Percentiles rank a stretch among this genome's conserved stretches.
phyloP scores from a whole-genome alignment of 2,888 invertebrate genomes.

The Sericinus montela region DNA sequence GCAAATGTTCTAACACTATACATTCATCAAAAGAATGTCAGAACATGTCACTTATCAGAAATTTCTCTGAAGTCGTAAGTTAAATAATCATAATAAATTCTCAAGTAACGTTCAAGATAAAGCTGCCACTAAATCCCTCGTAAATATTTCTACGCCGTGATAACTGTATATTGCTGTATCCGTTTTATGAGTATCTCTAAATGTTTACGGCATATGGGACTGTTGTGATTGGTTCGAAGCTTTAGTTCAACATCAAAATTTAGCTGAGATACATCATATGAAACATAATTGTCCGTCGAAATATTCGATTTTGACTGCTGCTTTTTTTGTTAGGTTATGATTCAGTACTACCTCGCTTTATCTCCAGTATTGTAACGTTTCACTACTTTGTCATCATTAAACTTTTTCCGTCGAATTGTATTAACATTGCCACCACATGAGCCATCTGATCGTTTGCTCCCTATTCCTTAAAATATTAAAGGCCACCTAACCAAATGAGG shows the following conservation, averaged over 20 bases:
- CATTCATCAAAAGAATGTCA: too few relatives aligned
- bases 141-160: constrained; percentile 27
- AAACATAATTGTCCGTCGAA: not conserved
- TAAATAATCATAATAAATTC: constrained; percentile 1
- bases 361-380: too few relatives aligned
- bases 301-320: not conserved
- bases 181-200: constrained; percentile 28
- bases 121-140: constrained; percentile 22
- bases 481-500: too few relatives aligned
- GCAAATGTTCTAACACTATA: too few relatives aligned
- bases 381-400: too few relatives aligned
- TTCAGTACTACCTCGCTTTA: too few relatives aligned
- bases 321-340: too few relatives aligned
- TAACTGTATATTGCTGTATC: constrained; percentile 25
- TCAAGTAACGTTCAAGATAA: constrained; percentile 13
- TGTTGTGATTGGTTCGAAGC: constrained; percentile 14
- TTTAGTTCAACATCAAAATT: constrained; percentile 2
- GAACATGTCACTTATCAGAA: too few relatives aligned
- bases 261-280: not conserved
- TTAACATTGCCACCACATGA: too few relatives aligned
- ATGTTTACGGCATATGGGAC: constrained; percentile 28
- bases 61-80: not conserved
- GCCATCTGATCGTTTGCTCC: too few relatives aligned
- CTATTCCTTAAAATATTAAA: too few relatives aligned
- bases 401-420: too few relatives aligned